Conservation (phyloP, 23 tunicate species). For the Clavelina lepadiformis region DNA sequence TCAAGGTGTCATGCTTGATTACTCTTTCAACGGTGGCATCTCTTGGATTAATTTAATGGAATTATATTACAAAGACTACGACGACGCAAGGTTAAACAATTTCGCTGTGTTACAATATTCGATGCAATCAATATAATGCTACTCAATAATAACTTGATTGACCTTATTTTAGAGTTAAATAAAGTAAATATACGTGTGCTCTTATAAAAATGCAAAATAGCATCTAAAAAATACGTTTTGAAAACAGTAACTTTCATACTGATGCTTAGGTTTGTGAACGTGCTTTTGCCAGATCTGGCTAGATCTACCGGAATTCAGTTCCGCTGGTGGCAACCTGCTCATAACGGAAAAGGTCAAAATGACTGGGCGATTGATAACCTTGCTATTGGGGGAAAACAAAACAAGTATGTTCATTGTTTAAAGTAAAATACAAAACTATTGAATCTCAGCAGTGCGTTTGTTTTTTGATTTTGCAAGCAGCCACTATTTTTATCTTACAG, state of each 20-base stretch:
- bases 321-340: slow-evolving; percentile 80
- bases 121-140: too few species aligned
- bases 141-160: too few species aligned
- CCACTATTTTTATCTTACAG: too few species aligned
- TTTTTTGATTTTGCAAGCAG: too few species aligned
- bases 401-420: too few species aligned
- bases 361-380: slow-evolving; percentile 85
- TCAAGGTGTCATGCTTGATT: slow-evolving; percentile 66
- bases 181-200: too few species aligned
- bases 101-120: too few species aligned
- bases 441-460: too few species aligned
- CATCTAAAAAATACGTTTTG: neutral
- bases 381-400: slow-evolving; percentile 52
- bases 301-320: slow-evolving; percentile 51
- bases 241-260: too few species aligned
- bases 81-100: slow-evolving; percentile 21
- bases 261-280: slow-evolving; percentile 61
- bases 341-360: slow-evolving; percentile 15
- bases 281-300: slow-evolving; percentile 50
- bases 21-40: slow-evolving; percentile 66
- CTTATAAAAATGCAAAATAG: too few species aligned
- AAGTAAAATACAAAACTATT: too few species aligned
- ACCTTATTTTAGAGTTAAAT: too few species aligned
- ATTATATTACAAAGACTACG: slow-evolving; percentile 36
- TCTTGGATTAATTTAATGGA: slow-evolving; percentile 55